These are phyloP conservation scores for Mergus octosetaceus DNA, from an alignment of 2,797 vertebrate species.

Conservation along the genomic window DNA sequence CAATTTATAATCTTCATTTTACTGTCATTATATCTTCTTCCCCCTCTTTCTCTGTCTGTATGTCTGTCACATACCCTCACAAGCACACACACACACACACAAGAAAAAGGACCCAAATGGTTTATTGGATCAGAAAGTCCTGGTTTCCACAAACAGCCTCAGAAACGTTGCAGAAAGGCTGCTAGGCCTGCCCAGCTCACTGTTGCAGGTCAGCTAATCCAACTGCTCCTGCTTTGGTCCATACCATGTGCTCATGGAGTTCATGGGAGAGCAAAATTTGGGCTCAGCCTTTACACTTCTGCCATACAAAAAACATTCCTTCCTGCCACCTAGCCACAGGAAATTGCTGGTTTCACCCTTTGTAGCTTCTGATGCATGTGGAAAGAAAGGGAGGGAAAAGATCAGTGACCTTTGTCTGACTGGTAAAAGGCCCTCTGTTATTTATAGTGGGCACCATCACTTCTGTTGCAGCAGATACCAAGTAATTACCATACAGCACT, in stretches of 20 bases:
- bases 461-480: neutral
- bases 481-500: neutral
- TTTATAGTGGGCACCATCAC: neutral
- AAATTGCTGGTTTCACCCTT: slow-evolving; percentile 24
- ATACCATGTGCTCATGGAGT: neutral
- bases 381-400: slow-evolving; percentile 15
- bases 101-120: neutral
- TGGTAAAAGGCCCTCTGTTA: neutral
- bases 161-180: neutral
- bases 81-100: neutral
- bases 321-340: neutral
- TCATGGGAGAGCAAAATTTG: neutral
- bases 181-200: neutral
- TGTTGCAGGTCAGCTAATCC: neutral
- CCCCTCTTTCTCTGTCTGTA: neutral
- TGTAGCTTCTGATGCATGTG: neutral
- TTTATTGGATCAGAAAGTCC: slow-evolving; percentile 48
- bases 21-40: neutral
- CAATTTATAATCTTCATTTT: neutral
- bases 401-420: neutral
- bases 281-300: slow-evolving; percentile 6
- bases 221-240: neutral
- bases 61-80: neutral
- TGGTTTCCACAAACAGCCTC: slow-evolving; percentile 18
- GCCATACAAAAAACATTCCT: neutral